Evolutionary conservation across 2,888 invertebrate species (phyloP), one percentile per base, ranked within the genome.

Genomic region (Drosophila macrospina): DNA sequence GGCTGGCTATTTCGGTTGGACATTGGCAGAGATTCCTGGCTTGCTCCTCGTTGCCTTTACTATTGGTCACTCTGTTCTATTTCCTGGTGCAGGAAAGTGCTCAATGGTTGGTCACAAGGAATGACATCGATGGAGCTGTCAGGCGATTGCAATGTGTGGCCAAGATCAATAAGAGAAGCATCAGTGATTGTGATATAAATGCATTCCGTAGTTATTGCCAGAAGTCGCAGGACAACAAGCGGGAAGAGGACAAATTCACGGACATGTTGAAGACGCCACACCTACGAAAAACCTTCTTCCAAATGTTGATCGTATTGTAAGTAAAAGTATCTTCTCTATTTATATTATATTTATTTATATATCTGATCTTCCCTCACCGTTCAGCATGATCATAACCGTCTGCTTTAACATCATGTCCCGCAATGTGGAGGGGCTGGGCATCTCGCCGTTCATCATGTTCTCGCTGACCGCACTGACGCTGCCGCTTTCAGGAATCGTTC

Each of bases 251-350:
- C 3, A 84, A 71, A 4, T 50, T 90, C 0, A 72, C 93, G 8
- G 93, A 93, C 55, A 85, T 94, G 41, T 91, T 94, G 42, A 92
- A 90, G 76, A 93, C 93, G 2, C 93, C 93, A 0, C 92, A 93
- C 63, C 76, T 94, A 51, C 89, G 94, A 28, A 91, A 90, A 51
- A 93, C 93, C 71, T 93, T 93, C 0, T 84, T 92, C 2, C 92
- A 93, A 55, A 90, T 94, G 50, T 91, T 93, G 63, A 92, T 93
- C 62, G 93, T 93, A 90, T 94, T 94, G 94, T 94, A 90, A 93
- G 93, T 91, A 10, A 0, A 10, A 2, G 10, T 2, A 2, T 41
- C 6, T 15, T 11, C 2, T n/a, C 4, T 4, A 6, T 15, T n/a
- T 11, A 16, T 13, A 0, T 20, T 20, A 20, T 20, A 20, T 3